phyloP scores from a whole-genome alignment of 2,888 invertebrate species.

The Idaea aversata region DNA sequence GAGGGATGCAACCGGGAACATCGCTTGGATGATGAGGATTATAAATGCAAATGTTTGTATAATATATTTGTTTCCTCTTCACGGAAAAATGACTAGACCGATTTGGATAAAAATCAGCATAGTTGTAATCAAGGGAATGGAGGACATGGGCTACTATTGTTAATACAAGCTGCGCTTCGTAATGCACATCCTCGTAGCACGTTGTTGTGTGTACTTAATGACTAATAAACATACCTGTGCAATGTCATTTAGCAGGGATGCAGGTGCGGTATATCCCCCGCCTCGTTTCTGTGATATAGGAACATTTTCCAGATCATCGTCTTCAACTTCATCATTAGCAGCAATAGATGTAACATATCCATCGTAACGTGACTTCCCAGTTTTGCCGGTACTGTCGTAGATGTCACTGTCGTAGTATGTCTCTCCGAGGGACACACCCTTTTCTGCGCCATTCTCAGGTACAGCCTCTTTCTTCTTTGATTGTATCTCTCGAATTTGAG shows the following conservation, averaged over 20 bases:
- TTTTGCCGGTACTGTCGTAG: conserved; percentile 86
- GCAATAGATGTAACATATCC: conserved; percentile 98
- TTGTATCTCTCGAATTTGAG: conserved; percentile 95
- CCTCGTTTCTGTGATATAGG: conserved; percentile 87
- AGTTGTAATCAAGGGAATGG: no score
- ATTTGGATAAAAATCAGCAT: no score
- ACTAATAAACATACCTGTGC: conserved; percentile 82
- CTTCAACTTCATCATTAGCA: conserved; percentile 97
- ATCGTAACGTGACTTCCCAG: conserved; percentile 89
- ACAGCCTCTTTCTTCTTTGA: conserved; percentile 91
- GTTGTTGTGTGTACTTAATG: no score
- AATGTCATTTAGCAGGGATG: conserved; percentile 93
- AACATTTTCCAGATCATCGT: conserved; percentile 92
- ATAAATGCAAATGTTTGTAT: no score
- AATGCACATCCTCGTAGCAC: no score
- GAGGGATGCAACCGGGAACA: no score
- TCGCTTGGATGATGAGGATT: no score
- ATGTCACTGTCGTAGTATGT: conserved; percentile 96
- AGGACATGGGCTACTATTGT: no score
- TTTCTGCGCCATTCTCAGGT: conserved; percentile 82
- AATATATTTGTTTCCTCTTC: no score
- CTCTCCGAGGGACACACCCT: conserved; percentile 93
- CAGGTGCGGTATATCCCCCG: conserved; percentile 91
- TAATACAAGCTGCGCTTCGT: no score
- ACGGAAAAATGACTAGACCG: no score